A percentile compares a stretch with the other conserved stretches of the same genome.
Conservation (phyloP, 2,888 invertebrate genomes). For the Heliconius erato region DNA sequence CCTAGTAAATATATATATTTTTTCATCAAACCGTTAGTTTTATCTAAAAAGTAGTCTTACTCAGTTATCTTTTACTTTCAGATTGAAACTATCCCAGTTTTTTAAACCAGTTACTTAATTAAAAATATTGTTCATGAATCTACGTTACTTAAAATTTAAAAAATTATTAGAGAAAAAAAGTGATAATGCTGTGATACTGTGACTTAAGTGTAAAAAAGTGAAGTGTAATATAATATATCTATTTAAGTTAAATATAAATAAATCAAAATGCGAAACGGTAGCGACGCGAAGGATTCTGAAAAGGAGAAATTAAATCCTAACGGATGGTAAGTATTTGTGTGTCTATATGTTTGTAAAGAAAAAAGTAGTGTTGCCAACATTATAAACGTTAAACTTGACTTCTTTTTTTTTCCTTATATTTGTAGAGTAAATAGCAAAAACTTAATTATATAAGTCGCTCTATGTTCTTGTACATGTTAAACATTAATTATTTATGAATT, state of each 20-base stretch:
- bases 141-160: conserved; percentile 5
- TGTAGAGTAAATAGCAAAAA: no score
- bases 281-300: conserved; percentile 64
- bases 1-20: not conserved
- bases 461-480: no score
- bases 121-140: conserved; percentile 12
- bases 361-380: not conserved
- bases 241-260: conserved; percentile 34
- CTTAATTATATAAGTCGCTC: no score
- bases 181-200: conserved; percentile 32
- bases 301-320: conserved; percentile 73
- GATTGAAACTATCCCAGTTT: conserved; percentile 28
- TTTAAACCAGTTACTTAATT: conserved; percentile 30
- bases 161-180: conserved; percentile 5
- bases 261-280: conserved; percentile 47
- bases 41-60: conserved; percentile 3
- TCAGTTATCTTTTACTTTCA: conserved; percentile 25
- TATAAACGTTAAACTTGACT: not conserved
- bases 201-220: conserved; percentile 36
- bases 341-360: not conserved
- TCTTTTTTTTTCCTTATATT: no score
- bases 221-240: conserved; percentile 32
- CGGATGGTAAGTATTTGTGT: conserved; percentile 69
- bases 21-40: not conserved
- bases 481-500: no score